These are phyloP conservation scores for human (Homo sapiens) DNA, from an alignment of 2,113 vertebrate genomes.

Conservation along the genomic window GRCh38 chr18:32473001-32473500, in stretches of 20 bases:
- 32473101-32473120: constrained; percentile 1
- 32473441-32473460: not conserved
- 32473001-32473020: constrained; percentile 11
- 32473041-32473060: constrained; percentile 38
- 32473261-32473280: not conserved
- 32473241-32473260: not conserved
- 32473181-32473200: not conserved
- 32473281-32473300: not conserved
- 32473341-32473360: not conserved
- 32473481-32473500: not conserved
- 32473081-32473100: constrained; percentile 29
- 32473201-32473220: not conserved
- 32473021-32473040: constrained; percentile 29
- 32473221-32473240: not conserved
- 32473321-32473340: not conserved
- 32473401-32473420: not conserved
- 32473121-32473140: not conserved
- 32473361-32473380: not conserved
- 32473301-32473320: not conserved
- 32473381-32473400: not conserved
- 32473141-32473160: not conserved
- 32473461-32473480: not conserved
- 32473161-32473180: not conserved
- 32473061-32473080: constrained; percentile 43
- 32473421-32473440: constrained; percentile 16